Conservation (phyloP, 2,888 invertebrate species). For the Zygogramma bicolorata region DNA sequence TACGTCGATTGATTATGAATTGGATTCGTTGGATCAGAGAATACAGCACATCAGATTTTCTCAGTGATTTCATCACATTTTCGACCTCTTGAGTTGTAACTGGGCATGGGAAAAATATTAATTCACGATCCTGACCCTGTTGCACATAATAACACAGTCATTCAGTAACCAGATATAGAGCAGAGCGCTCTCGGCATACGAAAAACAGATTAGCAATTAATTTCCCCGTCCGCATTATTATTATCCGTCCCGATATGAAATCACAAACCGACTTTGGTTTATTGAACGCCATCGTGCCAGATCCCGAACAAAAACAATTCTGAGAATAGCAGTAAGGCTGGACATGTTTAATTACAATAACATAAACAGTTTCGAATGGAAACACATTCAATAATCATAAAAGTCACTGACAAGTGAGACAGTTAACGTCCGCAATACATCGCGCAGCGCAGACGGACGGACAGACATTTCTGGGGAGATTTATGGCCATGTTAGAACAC, state of each 20-base stretch:
- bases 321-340: slow-evolving; percentile 12
- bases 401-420: slow-evolving; percentile 37
- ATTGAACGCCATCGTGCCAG: slow-evolving; percentile 17
- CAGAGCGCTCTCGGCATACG: background rate
- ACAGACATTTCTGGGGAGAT: background rate
- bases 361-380: slow-evolving; percentile 40
- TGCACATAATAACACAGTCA: background rate
- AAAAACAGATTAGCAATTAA: background rate
- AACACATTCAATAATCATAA: slow-evolving; percentile 41
- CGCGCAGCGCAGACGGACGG: background rate
- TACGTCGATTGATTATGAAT: too few relatives aligned
- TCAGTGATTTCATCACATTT: too few relatives aligned
- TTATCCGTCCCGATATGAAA: slow-evolving; percentile 8
- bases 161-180: background rate
- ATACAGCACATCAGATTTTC: too few relatives aligned
- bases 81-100: too few relatives aligned
- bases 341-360: slow-evolving; percentile 30
- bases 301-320: slow-evolving; percentile 21
- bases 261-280: slow-evolving; percentile 1
- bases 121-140: too few relatives aligned
- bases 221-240: slow-evolving; percentile 1
- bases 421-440: slow-evolving; percentile 1
- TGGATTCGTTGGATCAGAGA: too few relatives aligned
- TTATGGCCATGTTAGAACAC: background rate
- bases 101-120: too few relatives aligned